These are phyloP conservation scores for Selenia dentaria DNA, from an alignment of 2,888 invertebrate species.

Conservation along the genomic window DNA sequence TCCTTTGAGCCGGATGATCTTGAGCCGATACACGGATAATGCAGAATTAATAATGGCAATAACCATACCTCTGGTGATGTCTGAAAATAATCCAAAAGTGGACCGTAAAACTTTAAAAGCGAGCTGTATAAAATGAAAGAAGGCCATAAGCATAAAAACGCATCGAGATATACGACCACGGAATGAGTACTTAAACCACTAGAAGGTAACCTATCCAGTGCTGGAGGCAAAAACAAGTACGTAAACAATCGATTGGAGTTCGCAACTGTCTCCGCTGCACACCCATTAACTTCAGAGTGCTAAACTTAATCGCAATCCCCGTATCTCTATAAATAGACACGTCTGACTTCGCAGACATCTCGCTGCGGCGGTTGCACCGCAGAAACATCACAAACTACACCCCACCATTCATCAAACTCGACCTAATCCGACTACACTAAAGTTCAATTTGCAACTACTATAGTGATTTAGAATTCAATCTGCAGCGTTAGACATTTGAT, in stretches of 20 bases:
- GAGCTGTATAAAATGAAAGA: neutral
- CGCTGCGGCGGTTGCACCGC: constrained; percentile 34
- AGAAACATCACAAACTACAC: constrained; percentile 41
- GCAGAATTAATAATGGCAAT: no score
- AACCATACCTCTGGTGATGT: neutral
- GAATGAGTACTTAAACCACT: neutral
- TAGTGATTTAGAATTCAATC: constrained; percentile 25
- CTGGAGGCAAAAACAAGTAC: constrained; percentile 34
- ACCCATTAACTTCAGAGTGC: constrained; percentile 51
- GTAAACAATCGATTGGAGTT: constrained; percentile 51
- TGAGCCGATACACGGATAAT: no score
- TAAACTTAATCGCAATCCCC: constrained; percentile 60
- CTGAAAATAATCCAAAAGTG: neutral
- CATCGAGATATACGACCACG: neutral
- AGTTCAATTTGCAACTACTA: constrained; percentile 34
- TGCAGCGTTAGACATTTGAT: constrained; percentile 25
- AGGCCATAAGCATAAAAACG: neutral
- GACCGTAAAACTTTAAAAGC: neutral
- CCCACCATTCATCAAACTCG: constrained; percentile 29
- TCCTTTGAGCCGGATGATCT: no score
- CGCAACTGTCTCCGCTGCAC: constrained; percentile 41
- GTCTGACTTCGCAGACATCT: constrained; percentile 75
- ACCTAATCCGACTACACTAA: constrained; percentile 38
- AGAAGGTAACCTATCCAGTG: neutral
- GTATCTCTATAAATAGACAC: constrained; percentile 74